phyloP scores from a whole-genome alignment of 35 echinoderm and acorn worm species.

The Patiria miniata region DNA sequence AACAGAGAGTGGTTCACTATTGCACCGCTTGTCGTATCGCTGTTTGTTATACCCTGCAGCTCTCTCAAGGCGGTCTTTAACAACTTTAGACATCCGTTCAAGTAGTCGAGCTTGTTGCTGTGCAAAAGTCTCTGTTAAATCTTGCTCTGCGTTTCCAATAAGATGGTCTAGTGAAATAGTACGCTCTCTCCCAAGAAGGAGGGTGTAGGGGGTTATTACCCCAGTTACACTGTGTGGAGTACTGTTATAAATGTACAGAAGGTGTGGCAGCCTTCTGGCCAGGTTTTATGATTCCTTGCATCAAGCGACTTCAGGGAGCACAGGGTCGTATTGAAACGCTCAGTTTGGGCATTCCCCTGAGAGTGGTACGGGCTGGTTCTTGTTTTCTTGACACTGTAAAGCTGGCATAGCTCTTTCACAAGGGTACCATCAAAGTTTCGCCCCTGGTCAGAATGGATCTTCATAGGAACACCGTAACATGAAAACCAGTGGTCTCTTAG shows the following conservation, averaged over 20 bases:
- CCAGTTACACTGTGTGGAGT: conserved; percentile 75
- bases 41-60: neutral
- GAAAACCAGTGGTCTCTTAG: conserved; percentile 71
- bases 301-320: conserved; percentile 51
- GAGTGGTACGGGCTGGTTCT: conserved; percentile 73
- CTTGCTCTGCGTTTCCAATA: neutral
- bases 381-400: conserved; percentile 69
- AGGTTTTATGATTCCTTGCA: conserved; percentile 35
- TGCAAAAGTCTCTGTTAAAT: neutral
- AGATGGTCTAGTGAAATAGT: conserved; percentile 8
- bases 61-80: conserved; percentile 5
- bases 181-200: conserved; percentile 84
- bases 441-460: conserved; percentile 60
- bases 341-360: conserved; percentile 69
- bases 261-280: conserved; percentile 68
- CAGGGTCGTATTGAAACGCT: conserved; percentile 67
- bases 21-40: neutral
- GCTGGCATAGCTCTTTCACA: conserved; percentile 58
- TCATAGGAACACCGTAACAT: conserved; percentile 58
- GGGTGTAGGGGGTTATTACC: conserved; percentile 56
- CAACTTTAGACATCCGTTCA: no score
- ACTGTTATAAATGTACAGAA: conserved; percentile 71
- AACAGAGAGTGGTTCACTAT: neutral
- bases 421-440: conserved; percentile 56
- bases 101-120: neutral